These are phyloP conservation scores for Danio jaintianensis DNA, from an alignment of 2,797 vertebrate species.

Conservation along the genomic window DNA sequence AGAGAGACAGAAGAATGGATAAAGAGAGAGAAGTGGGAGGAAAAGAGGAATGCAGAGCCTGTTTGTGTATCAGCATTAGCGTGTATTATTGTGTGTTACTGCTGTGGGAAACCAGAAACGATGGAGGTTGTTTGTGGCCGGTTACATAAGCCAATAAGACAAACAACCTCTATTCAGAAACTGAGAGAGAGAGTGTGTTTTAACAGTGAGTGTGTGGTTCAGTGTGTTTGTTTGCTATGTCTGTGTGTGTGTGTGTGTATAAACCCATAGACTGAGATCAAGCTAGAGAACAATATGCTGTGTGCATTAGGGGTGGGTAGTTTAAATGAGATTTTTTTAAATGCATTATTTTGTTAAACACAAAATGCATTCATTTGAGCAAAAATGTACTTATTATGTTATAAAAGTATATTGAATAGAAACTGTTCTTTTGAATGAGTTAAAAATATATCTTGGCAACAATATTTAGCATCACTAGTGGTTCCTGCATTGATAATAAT, in stretches of 20 bases:
- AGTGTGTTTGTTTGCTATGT: not conserved
- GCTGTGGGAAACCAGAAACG: slow-evolving; percentile 62
- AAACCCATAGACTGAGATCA: slow-evolving; percentile 8
- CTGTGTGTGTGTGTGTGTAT: not conserved
- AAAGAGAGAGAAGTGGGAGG: slow-evolving; percentile 3
- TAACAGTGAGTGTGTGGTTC: slow-evolving; percentile 5
- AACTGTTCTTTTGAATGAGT: no score
- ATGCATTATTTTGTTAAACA: not conserved
- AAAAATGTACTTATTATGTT: not conserved
- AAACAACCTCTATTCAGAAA: slow-evolving; percentile 32
- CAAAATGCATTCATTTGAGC: not conserved
- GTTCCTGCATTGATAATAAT: no score
- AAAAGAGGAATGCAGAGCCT: slow-evolving; percentile 1
- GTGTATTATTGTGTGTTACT: slow-evolving; percentile 56
- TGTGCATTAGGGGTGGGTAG: not conserved
- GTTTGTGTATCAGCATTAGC: slow-evolving; percentile 8
- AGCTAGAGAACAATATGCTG: not conserved
- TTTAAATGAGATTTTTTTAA: not conserved
- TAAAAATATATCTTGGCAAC: no score
- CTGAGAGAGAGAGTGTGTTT: not conserved
- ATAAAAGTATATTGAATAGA: no score
- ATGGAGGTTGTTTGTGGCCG: slow-evolving; percentile 59
- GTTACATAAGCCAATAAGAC: slow-evolving; percentile 57
- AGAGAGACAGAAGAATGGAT: slow-evolving; percentile 14
- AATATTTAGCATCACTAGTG: no score